Evolutionary conservation across 2,888 invertebrate genomes (phyloP), one percentile per base, ranked within the genome.

Genomic region (Diabrotica balteata): DNA sequence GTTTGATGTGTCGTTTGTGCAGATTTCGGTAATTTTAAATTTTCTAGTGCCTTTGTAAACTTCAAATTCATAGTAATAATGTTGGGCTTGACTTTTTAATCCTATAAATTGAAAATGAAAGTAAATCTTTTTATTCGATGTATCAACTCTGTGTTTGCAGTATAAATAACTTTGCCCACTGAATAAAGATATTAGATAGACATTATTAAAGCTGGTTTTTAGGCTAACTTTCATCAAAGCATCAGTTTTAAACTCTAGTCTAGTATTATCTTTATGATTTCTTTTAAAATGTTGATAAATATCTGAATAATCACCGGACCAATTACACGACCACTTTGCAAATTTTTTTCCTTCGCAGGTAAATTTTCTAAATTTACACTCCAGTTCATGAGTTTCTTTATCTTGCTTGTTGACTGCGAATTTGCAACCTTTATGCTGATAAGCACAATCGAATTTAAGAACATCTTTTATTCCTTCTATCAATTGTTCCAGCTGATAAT

Each of bases 31-130:
- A 2, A 81, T 69, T 75, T 83, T 82, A 51, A 78, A 76, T 71
- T 82, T 82, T 43, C 78, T 73, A 4, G 78, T 73, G 7, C 78
- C 78, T 7, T 75, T 67, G 49, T 72, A 69, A 45, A 83, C 72
- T 71, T 83, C 82, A 63, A 82, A 80, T 65, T 82, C 82, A 63
- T 81, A 83, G 66, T 75, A 80, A 67, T 74, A 83, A 63, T 79
- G 72, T 57, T 72, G 43, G 0, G 83, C 81, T 59, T 78, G 75
- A 53, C 69, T 72, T 65, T 76, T 73, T 7, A 79, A 72, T 5
- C 81, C 81, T 9, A 82, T 76, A n/a, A 77, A 74, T 62, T 82
- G 82, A 58, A 82, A 77, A 7, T 76, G 62, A 79, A 80, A 82
- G 65, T 77, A 82, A 5, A 76, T 75, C 64, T 75, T 80, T 58